phyloP scores from a whole-genome alignment of 1,140 invertebrate genomes.

The Nilaparvata lugens region DNA sequence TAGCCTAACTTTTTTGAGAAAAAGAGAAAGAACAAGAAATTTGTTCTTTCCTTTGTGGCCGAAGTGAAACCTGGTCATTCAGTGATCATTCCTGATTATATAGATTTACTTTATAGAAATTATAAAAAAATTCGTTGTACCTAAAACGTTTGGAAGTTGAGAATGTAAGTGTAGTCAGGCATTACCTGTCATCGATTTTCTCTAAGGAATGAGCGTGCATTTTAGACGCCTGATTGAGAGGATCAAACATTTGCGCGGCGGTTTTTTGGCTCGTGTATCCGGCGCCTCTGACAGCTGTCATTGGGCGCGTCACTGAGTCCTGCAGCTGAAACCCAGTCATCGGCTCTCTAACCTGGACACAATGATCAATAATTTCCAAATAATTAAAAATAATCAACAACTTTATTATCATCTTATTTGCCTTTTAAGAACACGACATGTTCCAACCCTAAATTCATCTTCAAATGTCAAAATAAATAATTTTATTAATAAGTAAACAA shows the following conservation, averaged over 20 bases:
- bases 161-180: background rate
- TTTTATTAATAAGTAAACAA: background rate
- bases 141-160: no score
- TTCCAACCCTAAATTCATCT: slow-evolving; percentile 1
- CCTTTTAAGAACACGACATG: background rate
- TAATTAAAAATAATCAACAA: background rate
- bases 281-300: slow-evolving; percentile 91
- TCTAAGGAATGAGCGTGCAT: slow-evolving; percentile 47
- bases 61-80: no score
- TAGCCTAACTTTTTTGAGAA: no score
- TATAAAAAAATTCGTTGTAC: no score
- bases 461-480: background rate
- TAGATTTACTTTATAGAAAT: no score
- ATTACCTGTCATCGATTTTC: slow-evolving; percentile 31
- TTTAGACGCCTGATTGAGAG: slow-evolving; percentile 58
- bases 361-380: background rate
- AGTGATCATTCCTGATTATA: no score
- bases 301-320: slow-evolving; percentile 55
- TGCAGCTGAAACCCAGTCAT: slow-evolving; percentile 25
- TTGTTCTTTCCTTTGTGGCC: no score
- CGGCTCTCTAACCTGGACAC: slow-evolving; percentile 4
- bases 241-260: slow-evolving; percentile 53
- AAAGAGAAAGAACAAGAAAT: no score
- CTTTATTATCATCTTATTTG: background rate
- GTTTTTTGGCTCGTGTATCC: slow-evolving; percentile 76